phyloP scores from a whole-genome alignment of 2,797 vertebrate species.

The Pelodytes ibericus region DNA sequence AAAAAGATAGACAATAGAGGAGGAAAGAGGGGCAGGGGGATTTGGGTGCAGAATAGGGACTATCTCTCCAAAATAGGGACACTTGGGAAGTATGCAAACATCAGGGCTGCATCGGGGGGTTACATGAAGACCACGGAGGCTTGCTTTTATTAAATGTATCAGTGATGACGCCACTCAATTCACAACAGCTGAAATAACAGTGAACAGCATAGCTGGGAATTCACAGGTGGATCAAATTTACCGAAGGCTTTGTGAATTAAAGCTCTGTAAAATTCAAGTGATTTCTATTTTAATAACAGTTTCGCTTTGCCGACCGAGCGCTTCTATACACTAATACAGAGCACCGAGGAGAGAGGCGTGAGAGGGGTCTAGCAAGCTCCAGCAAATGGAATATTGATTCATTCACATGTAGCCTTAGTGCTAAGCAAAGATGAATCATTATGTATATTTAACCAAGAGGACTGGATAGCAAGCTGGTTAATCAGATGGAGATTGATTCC shows the following conservation, averaged over 20 bases:
- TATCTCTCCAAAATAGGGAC: no score
- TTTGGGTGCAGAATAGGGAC: no score
- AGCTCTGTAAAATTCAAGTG: constrained; percentile 20
- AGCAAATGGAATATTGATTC: constrained; percentile 60
- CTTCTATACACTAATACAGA: neutral
- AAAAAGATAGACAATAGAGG: no score
- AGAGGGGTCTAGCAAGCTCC: constrained; percentile 29
- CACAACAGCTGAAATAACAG: no score
- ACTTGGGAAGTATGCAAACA: no score
- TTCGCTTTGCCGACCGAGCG: constrained; percentile 30
- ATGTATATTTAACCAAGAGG: constrained; percentile 47
- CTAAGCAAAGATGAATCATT: constrained; percentile 51
- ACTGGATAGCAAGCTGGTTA: constrained; percentile 29
- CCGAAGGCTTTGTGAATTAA: constrained; percentile 26
- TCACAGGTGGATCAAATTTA: neutral
- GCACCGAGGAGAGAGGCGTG: neutral
- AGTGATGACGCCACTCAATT: no score
- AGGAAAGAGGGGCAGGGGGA: no score
- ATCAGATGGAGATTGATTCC: constrained; percentile 48
- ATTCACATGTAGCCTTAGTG: constrained; percentile 49
- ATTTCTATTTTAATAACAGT: constrained; percentile 15
- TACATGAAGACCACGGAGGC: no score
- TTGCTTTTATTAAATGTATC: no score
- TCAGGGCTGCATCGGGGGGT: no score
- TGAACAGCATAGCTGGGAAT: neutral